phyloP scores from a whole-genome alignment of 2,797 vertebrate genomes.

The Ciconia nigra region DNA sequence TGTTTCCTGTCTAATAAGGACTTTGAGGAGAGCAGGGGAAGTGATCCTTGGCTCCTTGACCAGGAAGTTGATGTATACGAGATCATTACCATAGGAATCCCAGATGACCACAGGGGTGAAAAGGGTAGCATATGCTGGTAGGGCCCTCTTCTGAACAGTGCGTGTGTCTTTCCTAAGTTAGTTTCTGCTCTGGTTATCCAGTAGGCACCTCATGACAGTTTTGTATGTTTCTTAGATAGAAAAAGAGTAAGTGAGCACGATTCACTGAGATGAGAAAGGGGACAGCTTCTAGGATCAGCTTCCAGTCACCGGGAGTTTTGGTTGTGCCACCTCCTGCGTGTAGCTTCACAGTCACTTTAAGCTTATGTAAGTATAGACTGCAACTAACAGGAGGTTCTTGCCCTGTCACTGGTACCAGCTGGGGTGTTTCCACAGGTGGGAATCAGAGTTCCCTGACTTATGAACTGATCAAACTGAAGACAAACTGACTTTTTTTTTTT shows the following conservation, averaged over 20 bases:
- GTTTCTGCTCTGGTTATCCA: background rate
- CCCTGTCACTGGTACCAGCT: background rate
- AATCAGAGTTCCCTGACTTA: background rate
- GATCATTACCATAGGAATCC: rapidly evolving
- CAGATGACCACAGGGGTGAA: background rate
- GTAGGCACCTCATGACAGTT: background rate
- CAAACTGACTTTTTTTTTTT: background rate
- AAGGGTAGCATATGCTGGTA: background rate
- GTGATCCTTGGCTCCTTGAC: background rate
- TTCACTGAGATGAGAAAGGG: background rate
- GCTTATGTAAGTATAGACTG: background rate
- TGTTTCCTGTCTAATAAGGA: background rate
- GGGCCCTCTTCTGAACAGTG: background rate
- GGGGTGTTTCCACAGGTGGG: background rate
- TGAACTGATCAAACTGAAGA: background rate
- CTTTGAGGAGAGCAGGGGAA: background rate
- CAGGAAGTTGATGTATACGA: rapidly evolving
- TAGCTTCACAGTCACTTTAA: background rate
- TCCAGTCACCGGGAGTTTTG: background rate
- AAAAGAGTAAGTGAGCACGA: rapidly evolving
- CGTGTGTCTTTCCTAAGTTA: background rate
- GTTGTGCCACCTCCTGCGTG: rapidly evolving
- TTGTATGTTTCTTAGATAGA: background rate
- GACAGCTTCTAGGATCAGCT: background rate
- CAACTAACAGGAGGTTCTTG: background rate